Percentiles rank a stretch among this genome's conserved stretches.
Evolutionary conservation across 2,888 invertebrate species (phyloP).

Genomic region (Stenoptilia bipunctidactyla): DNA sequence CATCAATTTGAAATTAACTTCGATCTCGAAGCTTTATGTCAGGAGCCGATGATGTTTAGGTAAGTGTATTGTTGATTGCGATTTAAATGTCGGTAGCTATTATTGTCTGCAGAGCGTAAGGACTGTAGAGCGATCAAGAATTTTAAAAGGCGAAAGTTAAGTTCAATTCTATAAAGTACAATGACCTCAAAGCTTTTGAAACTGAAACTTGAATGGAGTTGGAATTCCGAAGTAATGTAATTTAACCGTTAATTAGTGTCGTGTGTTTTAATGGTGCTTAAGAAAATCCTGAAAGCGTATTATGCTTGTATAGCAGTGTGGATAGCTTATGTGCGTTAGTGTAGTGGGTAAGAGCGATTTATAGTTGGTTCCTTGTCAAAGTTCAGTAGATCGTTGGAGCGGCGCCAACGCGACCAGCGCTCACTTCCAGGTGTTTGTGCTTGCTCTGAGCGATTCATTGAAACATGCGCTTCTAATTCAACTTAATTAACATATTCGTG

Average conservation of each 20-base stretch:
- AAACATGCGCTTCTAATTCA: conserved; percentile 22
- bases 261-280: too few relatives aligned
- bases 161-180: conserved; percentile 21
- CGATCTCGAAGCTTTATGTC: too few relatives aligned
- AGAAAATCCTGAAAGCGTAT: too few relatives aligned
- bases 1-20: too few relatives aligned
- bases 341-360: conserved; percentile 35
- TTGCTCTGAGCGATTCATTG: conserved; percentile 30
- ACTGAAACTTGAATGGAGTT: too few relatives aligned
- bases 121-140: too few relatives aligned
- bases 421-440: conserved; percentile 52
- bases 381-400: conserved; percentile 62
- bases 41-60: conserved; percentile 4
- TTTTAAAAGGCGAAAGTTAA: too few relatives aligned
- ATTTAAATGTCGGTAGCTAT: conserved; percentile 30
- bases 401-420: conserved; percentile 46
- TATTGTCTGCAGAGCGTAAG: conserved; percentile 8
- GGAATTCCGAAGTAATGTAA: too few relatives aligned
- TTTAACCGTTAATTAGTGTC: too few relatives aligned
- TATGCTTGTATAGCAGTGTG: conserved; percentile 9
- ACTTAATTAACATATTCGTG: conserved; percentile 19
- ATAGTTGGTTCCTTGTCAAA: conserved; percentile 52
- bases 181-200: conserved; percentile 31
- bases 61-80: conserved; percentile 30
- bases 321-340: conserved; percentile 17